Evolutionary conservation across 2,888 invertebrate genomes (phyloP).

Genomic region (Cryptocheilus praepositus): DNA sequence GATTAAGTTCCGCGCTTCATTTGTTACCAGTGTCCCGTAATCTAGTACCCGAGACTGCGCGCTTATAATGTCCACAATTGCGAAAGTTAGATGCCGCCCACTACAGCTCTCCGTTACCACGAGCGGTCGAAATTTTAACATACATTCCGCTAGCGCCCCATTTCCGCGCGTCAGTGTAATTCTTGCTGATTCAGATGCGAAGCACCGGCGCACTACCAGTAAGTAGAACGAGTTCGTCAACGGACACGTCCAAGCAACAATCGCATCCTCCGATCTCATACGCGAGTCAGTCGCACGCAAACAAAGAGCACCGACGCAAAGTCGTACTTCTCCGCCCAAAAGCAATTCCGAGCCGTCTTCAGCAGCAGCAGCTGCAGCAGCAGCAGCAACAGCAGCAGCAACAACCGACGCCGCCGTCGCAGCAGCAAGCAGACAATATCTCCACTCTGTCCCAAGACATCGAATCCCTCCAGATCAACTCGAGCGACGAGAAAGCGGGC

Average conservation of each 20-base stretch:
- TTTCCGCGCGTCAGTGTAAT: not conserved
- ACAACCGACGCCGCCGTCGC: constrained; percentile 54
- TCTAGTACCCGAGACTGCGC: too few species aligned
- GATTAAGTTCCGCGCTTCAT: constrained; percentile 21
- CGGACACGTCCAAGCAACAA: constrained; percentile 59
- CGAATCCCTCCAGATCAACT: constrained; percentile 72
- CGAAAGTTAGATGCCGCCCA: too few species aligned
- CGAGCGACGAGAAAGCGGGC: constrained; percentile 67
- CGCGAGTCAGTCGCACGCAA: constrained; percentile 46
- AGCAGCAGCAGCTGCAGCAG: constrained; percentile 59
- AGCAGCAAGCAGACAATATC: constrained; percentile 62
- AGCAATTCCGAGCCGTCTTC: constrained; percentile 78
- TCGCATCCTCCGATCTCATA: constrained; percentile 52
- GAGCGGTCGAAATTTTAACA: constrained; percentile 4
- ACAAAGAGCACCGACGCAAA: constrained; percentile 75
- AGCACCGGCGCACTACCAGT: constrained; percentile 53
- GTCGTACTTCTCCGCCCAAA: constrained; percentile 76
- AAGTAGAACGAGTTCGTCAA: constrained; percentile 66
- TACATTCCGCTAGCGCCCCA: not conserved
- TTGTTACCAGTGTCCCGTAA: too few species aligned
- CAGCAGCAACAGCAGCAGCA: constrained; percentile 61
- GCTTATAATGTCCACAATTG: too few species aligned
- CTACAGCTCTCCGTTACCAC: too few species aligned
- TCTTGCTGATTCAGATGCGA: constrained; percentile 47
- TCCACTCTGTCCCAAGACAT: constrained; percentile 70